These are phyloP conservation scores for Hydrozoanthus gracilis DNA, from an alignment of 92 coral and sea anemone species.

Conservation along the genomic window DNA sequence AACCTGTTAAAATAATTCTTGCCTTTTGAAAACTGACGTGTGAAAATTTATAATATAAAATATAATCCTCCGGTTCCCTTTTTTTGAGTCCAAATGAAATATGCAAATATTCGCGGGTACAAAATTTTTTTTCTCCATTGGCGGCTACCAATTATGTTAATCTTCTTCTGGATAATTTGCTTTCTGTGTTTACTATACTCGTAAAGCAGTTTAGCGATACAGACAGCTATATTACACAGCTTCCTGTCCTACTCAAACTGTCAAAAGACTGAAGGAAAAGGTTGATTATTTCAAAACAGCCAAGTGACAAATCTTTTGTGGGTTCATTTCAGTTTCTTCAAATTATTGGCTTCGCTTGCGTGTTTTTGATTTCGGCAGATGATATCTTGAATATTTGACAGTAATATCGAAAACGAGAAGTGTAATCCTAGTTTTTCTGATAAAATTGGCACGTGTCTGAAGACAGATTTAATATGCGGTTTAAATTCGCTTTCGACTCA, in stretches of 20 bases:
- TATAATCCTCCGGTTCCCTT: not conserved
- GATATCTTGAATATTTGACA: too few species aligned
- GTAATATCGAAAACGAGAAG: too few species aligned
- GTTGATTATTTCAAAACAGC: not conserved
- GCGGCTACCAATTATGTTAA: not conserved
- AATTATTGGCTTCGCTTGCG: not conserved
- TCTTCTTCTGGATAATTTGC: not conserved
- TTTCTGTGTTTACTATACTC: constrained; percentile 14
- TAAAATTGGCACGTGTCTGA: too few species aligned
- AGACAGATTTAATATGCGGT: too few species aligned
- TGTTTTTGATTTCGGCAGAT: too few species aligned
- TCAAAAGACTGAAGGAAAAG: not conserved
- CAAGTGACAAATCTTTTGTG: not conserved
- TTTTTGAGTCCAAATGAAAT: not conserved
- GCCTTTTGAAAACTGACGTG: not conserved
- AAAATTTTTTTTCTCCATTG: not conserved
- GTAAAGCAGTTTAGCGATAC: not conserved
- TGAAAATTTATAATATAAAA: not conserved
- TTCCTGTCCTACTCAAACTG: not conserved
- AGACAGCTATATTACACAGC: not conserved
- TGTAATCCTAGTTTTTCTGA: too few species aligned
- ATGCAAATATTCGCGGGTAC: constrained; percentile 9
- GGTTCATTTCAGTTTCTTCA: not conserved
- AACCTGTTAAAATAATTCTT: not conserved
- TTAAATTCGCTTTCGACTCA: too few species aligned